These are phyloP conservation scores for Stichopus horrens DNA, from an alignment of 53 echinoderm and acorn worm genomes.

Conservation along the genomic window DNA sequence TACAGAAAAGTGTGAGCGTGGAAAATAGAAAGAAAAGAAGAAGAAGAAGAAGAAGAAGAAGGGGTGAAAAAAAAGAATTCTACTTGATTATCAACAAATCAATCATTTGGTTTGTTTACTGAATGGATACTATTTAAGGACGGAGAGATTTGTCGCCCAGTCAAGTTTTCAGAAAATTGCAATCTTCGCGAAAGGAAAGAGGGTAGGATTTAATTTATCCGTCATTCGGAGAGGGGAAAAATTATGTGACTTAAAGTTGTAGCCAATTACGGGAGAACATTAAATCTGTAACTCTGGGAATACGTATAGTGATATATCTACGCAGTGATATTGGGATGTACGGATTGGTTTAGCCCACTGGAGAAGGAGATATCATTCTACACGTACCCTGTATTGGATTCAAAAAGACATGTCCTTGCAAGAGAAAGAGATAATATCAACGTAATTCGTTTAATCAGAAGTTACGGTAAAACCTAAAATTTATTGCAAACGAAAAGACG, in stretches of 20 bases:
- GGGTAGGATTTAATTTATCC: not conserved
- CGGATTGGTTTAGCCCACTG: no score
- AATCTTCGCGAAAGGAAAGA: not conserved
- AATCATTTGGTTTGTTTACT: not conserved
- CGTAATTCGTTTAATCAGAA: no score
- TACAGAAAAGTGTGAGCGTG: no score
- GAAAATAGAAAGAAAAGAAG: not conserved
- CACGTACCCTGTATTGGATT: no score
- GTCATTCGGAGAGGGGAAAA: not conserved
- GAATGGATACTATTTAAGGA: not conserved
- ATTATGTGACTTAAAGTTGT: not conserved
- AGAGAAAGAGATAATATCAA: no score
- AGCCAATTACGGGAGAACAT: not conserved
- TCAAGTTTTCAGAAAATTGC: not conserved
- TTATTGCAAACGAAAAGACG: no score
- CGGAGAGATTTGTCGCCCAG: not conserved
- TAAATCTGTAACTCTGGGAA: no score
- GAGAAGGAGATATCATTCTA: no score
- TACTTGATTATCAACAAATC: not conserved
- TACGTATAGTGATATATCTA: no score
- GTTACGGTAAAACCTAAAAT: no score
- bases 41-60: not conserved
- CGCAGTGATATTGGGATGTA: no score
- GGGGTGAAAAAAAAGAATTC: not conserved
- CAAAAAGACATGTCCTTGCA: no score